Conservation (phyloP, 2,888 invertebrate species). For the Hypena proboscidalis region DNA sequence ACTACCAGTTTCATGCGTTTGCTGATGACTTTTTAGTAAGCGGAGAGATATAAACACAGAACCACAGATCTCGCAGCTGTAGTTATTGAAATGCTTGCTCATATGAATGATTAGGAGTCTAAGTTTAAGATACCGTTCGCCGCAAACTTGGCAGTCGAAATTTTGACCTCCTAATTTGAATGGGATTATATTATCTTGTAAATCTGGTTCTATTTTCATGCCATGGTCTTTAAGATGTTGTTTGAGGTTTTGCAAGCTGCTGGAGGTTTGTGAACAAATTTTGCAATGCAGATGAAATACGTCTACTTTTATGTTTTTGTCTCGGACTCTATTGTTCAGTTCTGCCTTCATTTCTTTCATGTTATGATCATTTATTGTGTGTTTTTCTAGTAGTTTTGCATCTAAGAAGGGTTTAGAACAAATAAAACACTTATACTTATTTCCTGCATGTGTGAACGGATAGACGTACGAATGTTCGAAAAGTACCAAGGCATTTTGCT, state of each 20-base stretch:
- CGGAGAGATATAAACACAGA: slow-evolving; percentile 61
- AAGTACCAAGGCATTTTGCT: slow-evolving; percentile 60
- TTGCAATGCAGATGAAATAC: slow-evolving; percentile 62
- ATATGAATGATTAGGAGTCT: slow-evolving; percentile 69
- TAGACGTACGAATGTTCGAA: slow-evolving; percentile 67
- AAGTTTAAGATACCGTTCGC: slow-evolving; percentile 59
- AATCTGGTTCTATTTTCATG: slow-evolving; percentile 52
- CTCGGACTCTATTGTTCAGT: slow-evolving; percentile 55
- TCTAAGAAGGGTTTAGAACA: slow-evolving; percentile 60
- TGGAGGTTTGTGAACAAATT: slow-evolving; percentile 52
- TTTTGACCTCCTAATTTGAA: slow-evolving; percentile 59
- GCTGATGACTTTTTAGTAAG: slow-evolving; percentile 60
- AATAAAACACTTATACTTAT: slow-evolving; percentile 69
- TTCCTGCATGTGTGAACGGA: slow-evolving; percentile 64
- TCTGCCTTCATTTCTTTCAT: slow-evolving; percentile 54
- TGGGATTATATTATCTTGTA: slow-evolving; percentile 68
- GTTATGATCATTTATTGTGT: slow-evolving; percentile 50
- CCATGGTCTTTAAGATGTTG: slow-evolving; percentile 62
- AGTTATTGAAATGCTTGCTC: slow-evolving; percentile 74
- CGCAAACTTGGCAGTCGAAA: slow-evolving; percentile 69
- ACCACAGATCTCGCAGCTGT: slow-evolving; percentile 72
- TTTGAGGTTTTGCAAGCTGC: slow-evolving; percentile 55
- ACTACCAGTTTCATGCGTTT: slow-evolving; percentile 62
- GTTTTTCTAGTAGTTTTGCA: slow-evolving; percentile 53
- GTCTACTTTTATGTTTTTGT: slow-evolving; percentile 68